Conservation (phyloP, 2,888 invertebrate species). For the Epistrophe eligans region DNA sequence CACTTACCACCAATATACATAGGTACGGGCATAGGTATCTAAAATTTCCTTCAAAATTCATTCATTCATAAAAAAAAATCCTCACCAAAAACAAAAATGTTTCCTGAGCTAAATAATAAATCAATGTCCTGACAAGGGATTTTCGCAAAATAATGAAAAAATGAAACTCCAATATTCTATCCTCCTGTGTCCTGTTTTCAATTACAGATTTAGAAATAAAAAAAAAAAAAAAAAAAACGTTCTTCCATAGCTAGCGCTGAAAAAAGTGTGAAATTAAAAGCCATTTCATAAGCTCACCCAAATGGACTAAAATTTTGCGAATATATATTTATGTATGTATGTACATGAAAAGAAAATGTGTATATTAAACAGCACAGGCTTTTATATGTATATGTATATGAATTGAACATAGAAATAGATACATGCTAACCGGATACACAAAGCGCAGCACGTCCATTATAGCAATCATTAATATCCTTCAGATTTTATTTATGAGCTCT, state of each 20-base stretch:
- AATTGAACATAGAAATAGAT: not conserved
- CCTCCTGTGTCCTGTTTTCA: conserved; percentile 45
- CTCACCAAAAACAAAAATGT: not conserved
- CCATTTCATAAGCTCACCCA: conserved; percentile 67
- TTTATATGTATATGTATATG: not conserved
- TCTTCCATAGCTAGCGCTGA: not conserved
- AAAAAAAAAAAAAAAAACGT: not conserved
- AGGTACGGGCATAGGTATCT: no score
- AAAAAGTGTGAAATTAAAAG: conserved; percentile 70
- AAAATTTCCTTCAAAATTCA: not conserved
- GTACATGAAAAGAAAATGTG: not conserved
- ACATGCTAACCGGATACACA: conserved; percentile 28
- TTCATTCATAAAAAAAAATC: not conserved
- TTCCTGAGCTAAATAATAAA: conserved; percentile 57
- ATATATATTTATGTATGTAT: not conserved
- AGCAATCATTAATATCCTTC: conserved; percentile 73
- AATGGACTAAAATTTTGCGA: conserved; percentile 49
- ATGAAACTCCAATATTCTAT: conserved; percentile 38
- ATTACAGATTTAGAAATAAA: conserved; percentile 61
- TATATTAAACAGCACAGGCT: conserved; percentile 1
- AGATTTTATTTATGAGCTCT: conserved; percentile 72
- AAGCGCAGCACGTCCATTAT: conserved; percentile 69
- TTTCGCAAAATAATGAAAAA: conserved; percentile 51
- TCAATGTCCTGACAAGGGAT: conserved; percentile 61
- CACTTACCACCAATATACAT: not conserved